Evolutionary conservation across 1,140 invertebrate genomes (phyloP).

Genomic region (Eulimnadia texana): DNA sequence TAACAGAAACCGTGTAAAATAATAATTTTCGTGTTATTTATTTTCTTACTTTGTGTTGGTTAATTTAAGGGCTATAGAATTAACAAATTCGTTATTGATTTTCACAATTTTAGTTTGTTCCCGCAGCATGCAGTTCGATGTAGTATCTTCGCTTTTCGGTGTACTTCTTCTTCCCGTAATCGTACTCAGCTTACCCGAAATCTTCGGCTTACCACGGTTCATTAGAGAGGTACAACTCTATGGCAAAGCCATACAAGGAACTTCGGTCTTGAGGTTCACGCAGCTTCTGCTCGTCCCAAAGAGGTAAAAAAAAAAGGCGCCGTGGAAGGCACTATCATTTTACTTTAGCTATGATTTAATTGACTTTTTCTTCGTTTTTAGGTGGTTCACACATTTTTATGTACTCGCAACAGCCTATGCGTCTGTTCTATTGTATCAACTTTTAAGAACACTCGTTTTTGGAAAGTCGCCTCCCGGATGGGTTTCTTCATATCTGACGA

Average conservation of each 20-base stretch:
- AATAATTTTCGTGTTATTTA: no score
- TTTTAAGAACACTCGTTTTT: not conserved
- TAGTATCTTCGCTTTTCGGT: no score
- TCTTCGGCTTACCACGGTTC: not conserved
- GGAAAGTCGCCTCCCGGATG: not conserved
- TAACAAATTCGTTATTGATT: no score
- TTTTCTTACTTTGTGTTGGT: no score
- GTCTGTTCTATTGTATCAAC: slow-evolving; percentile 35
- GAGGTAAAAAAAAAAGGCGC: not conserved
- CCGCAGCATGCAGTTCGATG: no score
- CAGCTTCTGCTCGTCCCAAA: not conserved
- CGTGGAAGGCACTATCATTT: not conserved
- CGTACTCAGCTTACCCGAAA: not conserved
- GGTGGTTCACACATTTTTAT: not conserved
- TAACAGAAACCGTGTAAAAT: no score
- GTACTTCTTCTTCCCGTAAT: no score
- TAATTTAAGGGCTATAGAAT: no score
- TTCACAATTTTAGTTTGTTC: no score
- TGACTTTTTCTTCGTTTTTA: not conserved
- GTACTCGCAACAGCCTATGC: slow-evolving; percentile 22
- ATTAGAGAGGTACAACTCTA: not conserved
- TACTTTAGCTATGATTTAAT: not conserved
- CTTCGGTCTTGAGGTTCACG: not conserved
- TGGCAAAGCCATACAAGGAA: not conserved
- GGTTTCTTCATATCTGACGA: not conserved